Evolutionary conservation across 2,797 vertebrate genomes (phyloP), one percentile per base, ranked within the genome.

Genomic region (Pagetopsis macropterus): DNA sequence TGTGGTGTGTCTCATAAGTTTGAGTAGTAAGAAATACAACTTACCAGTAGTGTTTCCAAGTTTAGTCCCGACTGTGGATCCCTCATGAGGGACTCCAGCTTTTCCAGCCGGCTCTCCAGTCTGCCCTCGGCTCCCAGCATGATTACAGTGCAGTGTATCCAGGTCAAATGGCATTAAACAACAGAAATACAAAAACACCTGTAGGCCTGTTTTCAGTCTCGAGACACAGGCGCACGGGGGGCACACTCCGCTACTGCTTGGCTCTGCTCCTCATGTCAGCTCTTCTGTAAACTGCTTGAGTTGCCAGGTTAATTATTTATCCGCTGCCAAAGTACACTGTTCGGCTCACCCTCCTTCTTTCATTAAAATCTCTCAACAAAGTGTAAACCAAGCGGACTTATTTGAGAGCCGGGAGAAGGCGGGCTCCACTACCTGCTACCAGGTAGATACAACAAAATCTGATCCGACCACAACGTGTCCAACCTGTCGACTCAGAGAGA

Each of bases 41-140:
- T 94, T 84, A 95, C 95, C 94, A 95, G 86, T 11, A 95, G 83
- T 3, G 93, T 93, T 75, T 91, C 92, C 88, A 95, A 41, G 83
- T 95, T 95, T 7, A 95, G 75, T 0, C 85, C 79, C 41, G 94
- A 94, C 75, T 84, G 81, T 0, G 90, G 94, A 60, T 90, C 90
- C 79, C 73, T 93, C 82, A 95, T 89, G 57, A 94, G 80, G 21
- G 84, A 48, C 77, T 94, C 93, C 90, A 95, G 90, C 84, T 84
- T 89, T 74, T 76, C 84, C 40, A 95, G 67, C 72, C 91, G 92
- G 90, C 79, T 91, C 1, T 94, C 94, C 76, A 92, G 56, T 74
- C 91, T 88, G 86, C 85, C 89, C 88, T 94, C 94, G 55, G 93
- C 93, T 84, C 93, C 93, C 10, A 83, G 86, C 87, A 95, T 93